Base-by-base conservation (phyloP, 2,113 vertebrate species). In the Oryzias melastigma region DNA sequence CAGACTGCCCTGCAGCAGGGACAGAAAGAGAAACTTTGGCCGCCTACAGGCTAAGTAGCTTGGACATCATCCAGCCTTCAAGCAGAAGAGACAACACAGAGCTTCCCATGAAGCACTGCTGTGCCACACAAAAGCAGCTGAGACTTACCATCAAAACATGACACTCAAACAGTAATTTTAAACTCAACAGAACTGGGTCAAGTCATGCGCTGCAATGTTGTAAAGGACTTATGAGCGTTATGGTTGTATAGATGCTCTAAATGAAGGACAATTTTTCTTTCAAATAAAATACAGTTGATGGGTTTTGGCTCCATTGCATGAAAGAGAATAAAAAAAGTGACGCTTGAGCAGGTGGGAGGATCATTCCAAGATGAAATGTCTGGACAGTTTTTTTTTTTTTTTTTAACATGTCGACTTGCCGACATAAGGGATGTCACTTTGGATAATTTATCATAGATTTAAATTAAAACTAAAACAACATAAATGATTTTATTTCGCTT, bases 61-160 rank as follows among this genome's bases (percentile, higher is more conserved):
- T 76, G 81, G 83, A 84, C 79, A 57, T 74, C 53, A 65, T 82
- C 81, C 83, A 84, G 59, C 35, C 80, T 72, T 60, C 54, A 35
- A 76, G 80, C 67, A 59, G 72, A 71, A 46, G 64, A 75, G 66
- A 72, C 71, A 77, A 62, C 79, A 75, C 46, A 20, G 63, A 77
- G 62, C 57, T 68, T 74, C 72, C 56, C 59, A 16, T 71, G 78
- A 83, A 76, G 83, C 81, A 77, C 72, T 52, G 67, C 73, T 68
- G 77, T 70, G 73, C 75, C 78, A 72, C 75, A 77, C 71, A 81
- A 66, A 68, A 60, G 65, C 68, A 44, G 22, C 48, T 56, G 50
- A 59, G 73, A 71, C 65, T 65, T 8, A 75, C 70, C 55, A 27
- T 53, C 29, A 68, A 77, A 65, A 62, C 49, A 43, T 8, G 45